phyloP scores from a whole-genome alignment of 37 sponge, comb jelly and placozoan species.

The Lycopodina hypogea region DNA sequence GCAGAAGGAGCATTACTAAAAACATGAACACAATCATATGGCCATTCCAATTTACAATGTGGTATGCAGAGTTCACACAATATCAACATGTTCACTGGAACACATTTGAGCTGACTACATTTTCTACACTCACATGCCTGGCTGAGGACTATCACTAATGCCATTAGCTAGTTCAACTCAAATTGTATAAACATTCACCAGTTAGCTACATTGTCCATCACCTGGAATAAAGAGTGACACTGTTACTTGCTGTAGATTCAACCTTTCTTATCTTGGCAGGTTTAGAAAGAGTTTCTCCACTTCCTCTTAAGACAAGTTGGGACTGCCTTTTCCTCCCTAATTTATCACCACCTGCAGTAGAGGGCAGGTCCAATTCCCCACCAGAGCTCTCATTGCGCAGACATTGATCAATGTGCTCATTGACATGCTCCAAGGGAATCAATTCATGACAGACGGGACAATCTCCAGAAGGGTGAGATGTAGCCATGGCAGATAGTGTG shows the following conservation, averaged over 20 bases:
- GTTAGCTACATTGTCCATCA: no score
- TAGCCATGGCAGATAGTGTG: not conserved
- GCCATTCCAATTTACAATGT: no score
- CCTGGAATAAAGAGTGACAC: no score
- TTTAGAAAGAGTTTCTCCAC: not conserved
- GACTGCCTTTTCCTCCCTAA: constrained; percentile 6
- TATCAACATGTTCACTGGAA: not conserved
- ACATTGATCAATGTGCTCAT: constrained; percentile 37
- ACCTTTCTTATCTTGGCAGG: constrained; percentile 13
- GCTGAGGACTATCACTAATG: not conserved
- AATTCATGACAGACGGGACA: constrained; percentile 25
- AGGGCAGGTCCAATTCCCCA: not conserved
- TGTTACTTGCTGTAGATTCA: no score
- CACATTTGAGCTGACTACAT: not conserved
- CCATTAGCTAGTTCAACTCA: not conserved
- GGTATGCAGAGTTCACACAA: no score
- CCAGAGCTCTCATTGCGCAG: not conserved
- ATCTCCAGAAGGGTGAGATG: not conserved
- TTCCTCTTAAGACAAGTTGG: not conserved
- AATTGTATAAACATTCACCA: no score
- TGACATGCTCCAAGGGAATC: constrained; percentile 21
- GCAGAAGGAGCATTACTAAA: not conserved
- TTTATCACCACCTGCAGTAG: not conserved
- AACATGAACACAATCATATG: not conserved
- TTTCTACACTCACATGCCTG: not conserved